Conservation (phyloP, 1,140 invertebrate genomes). For the Hypothenemus hampei region DNA sequence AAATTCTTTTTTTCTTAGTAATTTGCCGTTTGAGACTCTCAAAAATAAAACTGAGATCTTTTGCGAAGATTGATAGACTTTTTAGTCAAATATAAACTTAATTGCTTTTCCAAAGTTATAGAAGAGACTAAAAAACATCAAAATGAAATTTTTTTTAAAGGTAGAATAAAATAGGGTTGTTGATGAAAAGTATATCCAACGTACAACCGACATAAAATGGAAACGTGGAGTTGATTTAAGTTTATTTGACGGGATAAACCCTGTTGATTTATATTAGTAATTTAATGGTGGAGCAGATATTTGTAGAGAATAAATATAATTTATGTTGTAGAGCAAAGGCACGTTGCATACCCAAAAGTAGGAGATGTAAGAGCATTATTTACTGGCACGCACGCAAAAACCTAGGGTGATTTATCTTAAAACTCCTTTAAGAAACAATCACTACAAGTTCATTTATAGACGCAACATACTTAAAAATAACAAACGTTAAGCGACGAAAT, state of each 20-base stretch:
- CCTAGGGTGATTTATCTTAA: slow-evolving; percentile 14
- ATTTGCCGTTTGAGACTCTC: background rate
- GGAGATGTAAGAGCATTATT: slow-evolving; percentile 19
- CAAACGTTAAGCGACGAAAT: too few species aligned
- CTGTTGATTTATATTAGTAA: slow-evolving; percentile 20
- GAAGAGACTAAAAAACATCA: background rate
- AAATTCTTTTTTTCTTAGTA: background rate
- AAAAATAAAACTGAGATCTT: background rate
- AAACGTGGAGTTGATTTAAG: slow-evolving; percentile 16
- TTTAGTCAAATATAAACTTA: background rate
- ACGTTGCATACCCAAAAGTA: slow-evolving; percentile 21
- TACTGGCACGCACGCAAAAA: slow-evolving; percentile 20
- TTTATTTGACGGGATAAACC: slow-evolving; percentile 26
- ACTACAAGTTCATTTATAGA: too few species aligned
- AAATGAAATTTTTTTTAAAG: background rate
- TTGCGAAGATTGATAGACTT: background rate
- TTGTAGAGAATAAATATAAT: slow-evolving; percentile 30
- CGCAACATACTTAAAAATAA: too few species aligned
- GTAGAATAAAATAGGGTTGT: background rate
- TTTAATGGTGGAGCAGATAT: slow-evolving; percentile 28
- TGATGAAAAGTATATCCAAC: background rate
- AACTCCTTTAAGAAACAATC: too few species aligned
- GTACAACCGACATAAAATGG: slow-evolving; percentile 4
- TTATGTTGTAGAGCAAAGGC: slow-evolving; percentile 15
- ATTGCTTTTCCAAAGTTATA: background rate